phyloP scores from a whole-genome alignment of 2,888 invertebrate genomes.

The Thyatira batis region DNA sequence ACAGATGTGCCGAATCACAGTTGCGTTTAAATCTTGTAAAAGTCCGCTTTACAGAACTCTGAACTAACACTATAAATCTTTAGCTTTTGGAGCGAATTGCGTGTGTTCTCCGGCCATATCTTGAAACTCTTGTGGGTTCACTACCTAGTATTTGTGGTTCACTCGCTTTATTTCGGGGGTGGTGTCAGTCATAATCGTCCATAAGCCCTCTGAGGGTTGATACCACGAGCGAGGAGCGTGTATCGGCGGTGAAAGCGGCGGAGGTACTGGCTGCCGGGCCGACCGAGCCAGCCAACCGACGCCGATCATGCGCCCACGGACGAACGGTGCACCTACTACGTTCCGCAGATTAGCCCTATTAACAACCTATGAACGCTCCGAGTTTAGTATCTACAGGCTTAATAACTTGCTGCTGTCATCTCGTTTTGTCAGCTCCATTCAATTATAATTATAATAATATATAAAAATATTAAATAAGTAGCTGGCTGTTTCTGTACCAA shows the following conservation, averaged over 20 bases:
- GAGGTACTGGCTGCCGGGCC: conserved; percentile 58
- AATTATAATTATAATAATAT: not conserved
- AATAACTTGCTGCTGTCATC: conserved; percentile 17
- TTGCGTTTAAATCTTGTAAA: conserved; percentile 13
- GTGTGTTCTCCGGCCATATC: conserved; percentile 26
- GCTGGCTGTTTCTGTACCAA: too few relatives aligned
- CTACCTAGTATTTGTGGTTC: conserved; percentile 36
- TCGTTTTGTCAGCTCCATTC: too few relatives aligned
- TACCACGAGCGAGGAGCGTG: conserved; percentile 38
- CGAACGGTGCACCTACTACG: conserved; percentile 32
- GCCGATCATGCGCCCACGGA: conserved; percentile 73
- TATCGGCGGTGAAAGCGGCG: conserved; percentile 37
- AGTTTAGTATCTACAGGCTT: conserved; percentile 27
- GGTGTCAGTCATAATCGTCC: conserved; percentile 51
- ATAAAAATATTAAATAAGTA: too few relatives aligned
- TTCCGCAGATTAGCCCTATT: conserved; percentile 60
- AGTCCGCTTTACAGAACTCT: conserved; percentile 39
- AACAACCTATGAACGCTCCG: conserved; percentile 42
- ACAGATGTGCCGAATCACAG: conserved; percentile 26
- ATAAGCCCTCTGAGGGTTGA: conserved; percentile 18
- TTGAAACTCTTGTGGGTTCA: conserved; percentile 21
- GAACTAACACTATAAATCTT: conserved; percentile 38
- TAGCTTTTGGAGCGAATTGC: conserved; percentile 13
- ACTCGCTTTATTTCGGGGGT: conserved; percentile 38
- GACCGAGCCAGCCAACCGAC: conserved; percentile 28